Conservation (phyloP, 2,888 invertebrate genomes). For the Thymelicus sylvestris region DNA sequence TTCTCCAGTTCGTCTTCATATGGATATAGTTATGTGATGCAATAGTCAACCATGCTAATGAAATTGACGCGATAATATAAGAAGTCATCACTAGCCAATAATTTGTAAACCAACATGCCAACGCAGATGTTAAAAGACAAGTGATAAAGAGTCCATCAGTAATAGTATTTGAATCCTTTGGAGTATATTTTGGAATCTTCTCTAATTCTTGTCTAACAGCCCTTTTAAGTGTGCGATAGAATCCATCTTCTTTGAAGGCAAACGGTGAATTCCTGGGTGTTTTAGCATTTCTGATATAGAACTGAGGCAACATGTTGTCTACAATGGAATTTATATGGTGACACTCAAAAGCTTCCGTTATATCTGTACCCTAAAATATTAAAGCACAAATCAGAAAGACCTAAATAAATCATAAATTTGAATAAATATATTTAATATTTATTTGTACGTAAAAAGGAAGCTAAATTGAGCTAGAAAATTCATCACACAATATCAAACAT, state of each 20-base stretch:
- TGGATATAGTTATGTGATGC: slow-evolving; percentile 93
- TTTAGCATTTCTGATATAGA: slow-evolving; percentile 86
- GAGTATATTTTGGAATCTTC: slow-evolving; percentile 67
- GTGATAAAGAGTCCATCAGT: slow-evolving; percentile 68
- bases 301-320: slow-evolving; percentile 86
- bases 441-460: no score
- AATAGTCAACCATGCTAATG: slow-evolving; percentile 85
- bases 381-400: no score
- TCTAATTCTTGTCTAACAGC: slow-evolving; percentile 83
- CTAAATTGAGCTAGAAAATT: no score
- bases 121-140: slow-evolving; percentile 61
- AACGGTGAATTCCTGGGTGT: slow-evolving; percentile 88
- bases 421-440: no score
- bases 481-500: no score
- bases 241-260: slow-evolving; percentile 90
- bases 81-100: slow-evolving; percentile 57
- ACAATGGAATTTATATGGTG: slow-evolving; percentile 84
- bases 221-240: slow-evolving; percentile 88
- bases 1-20: slow-evolving; percentile 90
- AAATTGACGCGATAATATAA: slow-evolving; percentile 67
- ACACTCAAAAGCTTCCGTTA: slow-evolving; percentile 86
- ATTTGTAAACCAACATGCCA: slow-evolving; percentile 58
- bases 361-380: slow-evolving; percentile 83
- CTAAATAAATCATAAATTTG: no score
- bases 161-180: slow-evolving; percentile 56